Evolutionary conservation across 1,140 invertebrate species (phyloP).

Genomic region (Trichonephila clavipes): DNA sequence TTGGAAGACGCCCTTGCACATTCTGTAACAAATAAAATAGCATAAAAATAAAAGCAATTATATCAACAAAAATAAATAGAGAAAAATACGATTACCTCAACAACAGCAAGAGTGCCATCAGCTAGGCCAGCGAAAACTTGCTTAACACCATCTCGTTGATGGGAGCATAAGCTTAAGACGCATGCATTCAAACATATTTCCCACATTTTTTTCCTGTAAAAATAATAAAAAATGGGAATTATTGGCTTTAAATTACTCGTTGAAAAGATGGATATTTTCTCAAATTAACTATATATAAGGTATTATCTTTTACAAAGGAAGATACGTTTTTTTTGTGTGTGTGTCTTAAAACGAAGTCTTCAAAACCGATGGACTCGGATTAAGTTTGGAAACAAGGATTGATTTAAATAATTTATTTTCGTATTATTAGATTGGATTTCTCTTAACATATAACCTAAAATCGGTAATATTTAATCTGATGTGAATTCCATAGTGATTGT

Average conservation of each 20-base stretch:
- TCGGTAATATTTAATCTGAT: too few relatives aligned
- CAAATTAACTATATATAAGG: too few relatives aligned
- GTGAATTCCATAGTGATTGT: too few relatives aligned
- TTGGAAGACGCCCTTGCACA: slow-evolving; percentile 61
- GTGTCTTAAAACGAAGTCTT: too few relatives aligned
- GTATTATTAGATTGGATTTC: too few relatives aligned
- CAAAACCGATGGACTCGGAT: too few relatives aligned
- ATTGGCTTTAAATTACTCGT: neutral
- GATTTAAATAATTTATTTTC: too few relatives aligned
- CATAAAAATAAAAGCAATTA: neutral
- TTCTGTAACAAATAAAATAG: neutral
- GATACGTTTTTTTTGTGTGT: too few relatives aligned
- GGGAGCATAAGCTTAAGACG: slow-evolving; percentile 81
- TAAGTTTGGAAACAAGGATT: too few relatives aligned
- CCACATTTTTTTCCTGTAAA: slow-evolving; percentile 81
- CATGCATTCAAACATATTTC: slow-evolving; percentile 82
- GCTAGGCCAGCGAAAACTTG: slow-evolving; percentile 82
- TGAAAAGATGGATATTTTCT: too few relatives aligned
- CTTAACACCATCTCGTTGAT: slow-evolving; percentile 79
- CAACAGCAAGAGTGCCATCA: slow-evolving; percentile 83
- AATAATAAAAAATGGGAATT: neutral
- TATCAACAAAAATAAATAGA: neutral
- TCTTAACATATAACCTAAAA: too few relatives aligned
- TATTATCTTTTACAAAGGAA: too few relatives aligned
- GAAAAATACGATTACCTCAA: slow-evolving; percentile 80